Evolutionary conservation across 2,888 invertebrate species (phyloP), one percentile per base, ranked within the genome.

Genomic region (Cryptus armator): DNA sequence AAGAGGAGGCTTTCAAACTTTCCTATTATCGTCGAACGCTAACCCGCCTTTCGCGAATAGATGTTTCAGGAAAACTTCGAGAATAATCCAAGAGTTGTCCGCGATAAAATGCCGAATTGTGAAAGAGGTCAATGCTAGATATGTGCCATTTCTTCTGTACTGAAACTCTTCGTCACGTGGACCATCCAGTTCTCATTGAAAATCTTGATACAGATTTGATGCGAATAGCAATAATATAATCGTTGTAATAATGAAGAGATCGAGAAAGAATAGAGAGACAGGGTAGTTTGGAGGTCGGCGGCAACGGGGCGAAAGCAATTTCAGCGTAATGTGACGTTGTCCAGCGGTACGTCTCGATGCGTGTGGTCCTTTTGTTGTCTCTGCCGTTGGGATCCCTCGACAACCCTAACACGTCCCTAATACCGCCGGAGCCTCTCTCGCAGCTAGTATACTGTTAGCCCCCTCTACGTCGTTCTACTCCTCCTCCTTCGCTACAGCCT

Each of bases 351-450:
- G 91, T 91, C 89, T 91, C 90, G 91, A 89, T 91, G 91, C 91
- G 91, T 91, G 92, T 89, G 92, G 92, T 91, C 93, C 92, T 93
- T 92, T 93, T 92, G 93, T 93, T 90, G 91, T 90, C 90, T 88
- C 90, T 88, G 62, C 72, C 75, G 85, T 90, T 89, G 91, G 90
- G 90, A 90, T 90, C 90, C 90, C 90, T 89, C 90, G 90, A 91
- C 92, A 92, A 92, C 90, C 91, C 91, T 91, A 91, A 93, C 93
- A 93, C 91, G 92, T 91, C 88, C 91, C 91, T 92, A 92, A 93
- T 93, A 93, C 92, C 90, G 89, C 89, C 89, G 88, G 89, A 90
- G 91, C 89, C 89, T 86, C 89, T 86, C 84, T 79, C 86, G 67
- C 75, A 64, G 48, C 81, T 56, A 76, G 70, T 72, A 67, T 56